A percentile compares a stretch with the other conserved stretches of the same genome.
Evolutionary conservation across 2,113 vertebrate genomes (phyloP).

Genomic region (Varanus komodoensis): DNA sequence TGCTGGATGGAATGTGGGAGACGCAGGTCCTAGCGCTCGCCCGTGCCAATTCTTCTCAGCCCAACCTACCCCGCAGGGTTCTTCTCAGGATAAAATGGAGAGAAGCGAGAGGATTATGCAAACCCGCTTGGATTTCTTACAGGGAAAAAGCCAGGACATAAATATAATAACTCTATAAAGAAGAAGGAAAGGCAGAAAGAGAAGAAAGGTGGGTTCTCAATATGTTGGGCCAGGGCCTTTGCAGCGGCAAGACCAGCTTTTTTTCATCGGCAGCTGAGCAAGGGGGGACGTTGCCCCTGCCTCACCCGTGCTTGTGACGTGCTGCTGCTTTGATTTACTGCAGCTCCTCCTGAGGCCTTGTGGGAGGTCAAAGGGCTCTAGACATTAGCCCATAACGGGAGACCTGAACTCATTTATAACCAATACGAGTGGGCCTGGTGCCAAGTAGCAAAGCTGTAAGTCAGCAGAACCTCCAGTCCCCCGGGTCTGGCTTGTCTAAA

Average conservation of each 20-base stretch:
- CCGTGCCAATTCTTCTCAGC: too few species aligned
- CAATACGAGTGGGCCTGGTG: slow-evolving; percentile 44
- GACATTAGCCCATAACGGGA: slow-evolving; percentile 72
- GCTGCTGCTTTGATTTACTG: slow-evolving; percentile 74
- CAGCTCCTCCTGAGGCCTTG: slow-evolving; percentile 77
- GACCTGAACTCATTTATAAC: slow-evolving; percentile 68
- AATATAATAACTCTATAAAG: too few species aligned
- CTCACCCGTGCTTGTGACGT: slow-evolving; percentile 48
- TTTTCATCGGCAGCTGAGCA: slow-evolving; percentile 61
- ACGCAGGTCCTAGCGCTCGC: too few species aligned
- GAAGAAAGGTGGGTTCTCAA: not conserved
- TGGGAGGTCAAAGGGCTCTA: slow-evolving; percentile 79
- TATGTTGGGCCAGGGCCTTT: slow-evolving; percentile 1
- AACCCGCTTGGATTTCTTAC: too few species aligned
- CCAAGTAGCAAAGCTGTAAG: not conserved
- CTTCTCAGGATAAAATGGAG: too few species aligned
- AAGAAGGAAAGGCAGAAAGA: too few species aligned
- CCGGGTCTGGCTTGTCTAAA: slow-evolving; percentile 41
- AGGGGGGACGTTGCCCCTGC: slow-evolving; percentile 45
- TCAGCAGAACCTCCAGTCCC: slow-evolving; percentile 60
- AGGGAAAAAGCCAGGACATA: too few species aligned
- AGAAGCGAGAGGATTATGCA: too few species aligned
- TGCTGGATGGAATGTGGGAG: too few species aligned
- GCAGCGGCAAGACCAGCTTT: slow-evolving; percentile 24
- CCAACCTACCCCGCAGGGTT: too few species aligned